phyloP scores from a whole-genome alignment of 2,113 vertebrate species.

The Neomonachus schauinslandi region DNA sequence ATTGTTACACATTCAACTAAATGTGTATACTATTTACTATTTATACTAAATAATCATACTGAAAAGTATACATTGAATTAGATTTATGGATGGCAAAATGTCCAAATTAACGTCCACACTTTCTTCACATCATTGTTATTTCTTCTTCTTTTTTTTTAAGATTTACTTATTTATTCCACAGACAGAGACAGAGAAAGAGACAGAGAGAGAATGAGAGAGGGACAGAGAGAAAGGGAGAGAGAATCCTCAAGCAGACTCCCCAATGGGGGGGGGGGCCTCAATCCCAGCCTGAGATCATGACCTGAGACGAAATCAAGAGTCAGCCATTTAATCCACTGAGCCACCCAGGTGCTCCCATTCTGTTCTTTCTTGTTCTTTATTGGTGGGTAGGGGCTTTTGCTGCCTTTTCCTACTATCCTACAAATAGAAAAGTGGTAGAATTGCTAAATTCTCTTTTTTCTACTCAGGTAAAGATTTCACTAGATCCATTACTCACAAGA shows the following conservation, averaged over 20 bases:
- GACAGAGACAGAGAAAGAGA: neutral
- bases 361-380: neutral
- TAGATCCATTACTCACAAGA: neutral
- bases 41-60: neutral
- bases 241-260: neutral
- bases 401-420: neutral
- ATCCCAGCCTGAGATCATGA: neutral
- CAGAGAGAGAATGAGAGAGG: neutral
- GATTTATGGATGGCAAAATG: neutral
- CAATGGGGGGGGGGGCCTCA: neutral
- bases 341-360: neutral
- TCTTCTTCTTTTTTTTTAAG: neutral
- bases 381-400: neutral
- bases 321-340: neutral
- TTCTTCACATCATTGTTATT: neutral
- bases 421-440: neutral
- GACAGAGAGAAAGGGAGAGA: neutral
- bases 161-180: neutral
- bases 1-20: neutral
- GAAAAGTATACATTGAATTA: neutral
- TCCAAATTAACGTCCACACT: neutral
- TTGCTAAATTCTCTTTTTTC: conserved; percentile 40
- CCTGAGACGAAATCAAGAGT: neutral
- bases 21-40: neutral
- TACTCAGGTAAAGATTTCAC: neutral